A percentile compares a stretch with the other conserved stretches of the same genome.
phyloP scores from a whole-genome alignment of 2,888 invertebrate species.

The Calliopum simillimum region DNA sequence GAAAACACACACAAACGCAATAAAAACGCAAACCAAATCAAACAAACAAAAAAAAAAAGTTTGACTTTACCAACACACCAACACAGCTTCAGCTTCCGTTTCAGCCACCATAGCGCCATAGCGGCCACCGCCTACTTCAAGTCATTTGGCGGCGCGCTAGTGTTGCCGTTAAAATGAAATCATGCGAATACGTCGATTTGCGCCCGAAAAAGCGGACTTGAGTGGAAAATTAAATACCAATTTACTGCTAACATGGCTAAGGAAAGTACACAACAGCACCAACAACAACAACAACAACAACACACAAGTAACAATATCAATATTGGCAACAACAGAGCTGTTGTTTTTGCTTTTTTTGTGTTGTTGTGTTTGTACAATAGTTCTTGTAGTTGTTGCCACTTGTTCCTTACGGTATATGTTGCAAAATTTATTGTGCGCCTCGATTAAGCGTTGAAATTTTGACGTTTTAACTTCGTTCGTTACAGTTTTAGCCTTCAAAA shows the following conservation, averaged over 20 bases:
- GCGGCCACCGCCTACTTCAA: neutral
- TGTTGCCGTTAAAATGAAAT: conserved; percentile 23
- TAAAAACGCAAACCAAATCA: neutral
- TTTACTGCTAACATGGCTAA: conserved; percentile 18
- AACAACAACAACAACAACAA: neutral
- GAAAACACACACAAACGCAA: neutral
- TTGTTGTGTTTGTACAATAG: no score
- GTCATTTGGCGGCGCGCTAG: neutral
- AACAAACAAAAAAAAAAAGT: neutral
- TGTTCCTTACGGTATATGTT: conserved; percentile 12
- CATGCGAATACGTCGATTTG: conserved; percentile 23
- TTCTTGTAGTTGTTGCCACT: conserved; percentile 5
- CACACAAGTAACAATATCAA: conserved; percentile 1
- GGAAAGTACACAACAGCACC: neutral
- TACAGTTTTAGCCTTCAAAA: neutral
- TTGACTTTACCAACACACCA: neutral
- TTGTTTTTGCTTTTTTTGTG: neutral
- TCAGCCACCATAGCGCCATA: neutral
- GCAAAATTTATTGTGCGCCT: conserved; percentile 20
- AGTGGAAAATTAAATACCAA: conserved; percentile 32
- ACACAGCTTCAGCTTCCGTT: neutral
- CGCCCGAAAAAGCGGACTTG: conserved; percentile 11
- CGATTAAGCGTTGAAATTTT: conserved; percentile 22
- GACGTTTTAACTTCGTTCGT: conserved; percentile 13
- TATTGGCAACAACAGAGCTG: neutral